Conservation (phyloP, 2,888 invertebrate species). For the Ommatoiulus sabulosus region DNA sequence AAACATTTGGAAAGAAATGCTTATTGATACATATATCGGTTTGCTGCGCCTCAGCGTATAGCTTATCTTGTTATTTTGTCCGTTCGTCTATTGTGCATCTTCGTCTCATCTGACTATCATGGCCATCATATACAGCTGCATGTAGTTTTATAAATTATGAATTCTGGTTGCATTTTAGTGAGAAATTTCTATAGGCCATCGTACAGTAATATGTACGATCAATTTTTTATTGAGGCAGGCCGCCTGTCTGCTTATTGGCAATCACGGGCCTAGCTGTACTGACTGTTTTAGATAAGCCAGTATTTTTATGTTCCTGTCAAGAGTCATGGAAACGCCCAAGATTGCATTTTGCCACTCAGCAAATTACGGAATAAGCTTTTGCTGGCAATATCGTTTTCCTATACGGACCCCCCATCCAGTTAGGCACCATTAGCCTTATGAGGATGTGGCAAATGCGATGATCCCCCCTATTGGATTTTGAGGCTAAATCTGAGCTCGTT, state of each 20-base stretch:
- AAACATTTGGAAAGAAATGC: too few relatives aligned
- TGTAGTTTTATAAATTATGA: neutral
- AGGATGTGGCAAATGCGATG: constrained; percentile 15
- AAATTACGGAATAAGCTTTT: neutral
- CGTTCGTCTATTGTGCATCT: neutral
- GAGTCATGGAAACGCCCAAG: constrained; percentile 31
- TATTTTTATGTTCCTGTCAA: constrained; percentile 16
- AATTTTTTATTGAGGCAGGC: constrained; percentile 10
- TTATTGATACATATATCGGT: too few relatives aligned
- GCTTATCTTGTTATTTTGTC: neutral
- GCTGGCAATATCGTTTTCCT: neutral
- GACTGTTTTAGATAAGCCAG: constrained; percentile 31
- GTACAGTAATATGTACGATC: neutral
- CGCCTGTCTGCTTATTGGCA: constrained; percentile 20
- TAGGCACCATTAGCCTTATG: constrained; percentile 12
- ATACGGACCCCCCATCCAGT: constrained; percentile 27
- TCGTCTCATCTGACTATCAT: neutral
- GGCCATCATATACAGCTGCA: neutral
- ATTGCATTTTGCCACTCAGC: constrained; percentile 39
- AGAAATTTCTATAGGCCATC: neutral
- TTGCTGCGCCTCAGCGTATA: neutral
- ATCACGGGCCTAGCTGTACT: neutral
- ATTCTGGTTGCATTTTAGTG: neutral
- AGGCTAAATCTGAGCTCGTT: neutral
- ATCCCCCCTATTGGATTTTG: neutral